Percentiles rank a stretch among this genome's conserved stretches.
These are phyloP conservation scores for Betta splendens DNA, from an alignment of 2,797 vertebrate genomes.

Conservation along the genomic window DNA sequence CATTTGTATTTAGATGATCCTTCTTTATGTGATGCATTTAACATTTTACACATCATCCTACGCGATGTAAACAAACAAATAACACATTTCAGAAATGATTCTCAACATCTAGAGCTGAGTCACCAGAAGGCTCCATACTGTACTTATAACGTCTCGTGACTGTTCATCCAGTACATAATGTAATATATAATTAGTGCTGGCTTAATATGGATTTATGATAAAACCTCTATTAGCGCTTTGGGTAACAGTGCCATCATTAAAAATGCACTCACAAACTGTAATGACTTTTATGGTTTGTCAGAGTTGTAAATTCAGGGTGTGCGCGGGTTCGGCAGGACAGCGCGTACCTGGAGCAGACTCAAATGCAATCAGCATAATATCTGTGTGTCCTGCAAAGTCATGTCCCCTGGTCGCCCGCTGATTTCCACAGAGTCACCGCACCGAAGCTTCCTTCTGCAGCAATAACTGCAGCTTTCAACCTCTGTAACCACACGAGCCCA, in stretches of 20 bases:
- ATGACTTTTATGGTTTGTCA: background rate
- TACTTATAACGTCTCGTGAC: too few species aligned
- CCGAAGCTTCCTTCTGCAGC: background rate
- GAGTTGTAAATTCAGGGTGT: background rate
- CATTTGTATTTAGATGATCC: background rate
- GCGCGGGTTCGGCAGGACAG: background rate
- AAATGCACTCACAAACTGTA: background rate
- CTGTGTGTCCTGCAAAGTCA: background rate
- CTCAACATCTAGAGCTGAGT: too few species aligned
- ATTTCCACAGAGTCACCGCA: background rate
- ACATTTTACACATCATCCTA: background rate
- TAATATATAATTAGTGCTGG: background rate
- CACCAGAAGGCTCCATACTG: too few species aligned
- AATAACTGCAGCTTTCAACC: background rate
- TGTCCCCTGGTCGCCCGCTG: background rate
- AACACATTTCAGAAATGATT: too few species aligned
- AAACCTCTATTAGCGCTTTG: background rate
- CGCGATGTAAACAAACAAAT: background rate
- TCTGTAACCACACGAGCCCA: background rate
- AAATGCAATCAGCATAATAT: conserved; percentile 13
- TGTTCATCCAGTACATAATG: background rate
- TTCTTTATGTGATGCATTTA: background rate
- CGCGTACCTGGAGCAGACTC: background rate
- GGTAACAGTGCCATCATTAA: background rate
- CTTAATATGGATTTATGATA: background rate